These are phyloP conservation scores for Melanotaenia duboulayi DNA, from an alignment of 2,113 vertebrate genomes.

Conservation along the genomic window DNA sequence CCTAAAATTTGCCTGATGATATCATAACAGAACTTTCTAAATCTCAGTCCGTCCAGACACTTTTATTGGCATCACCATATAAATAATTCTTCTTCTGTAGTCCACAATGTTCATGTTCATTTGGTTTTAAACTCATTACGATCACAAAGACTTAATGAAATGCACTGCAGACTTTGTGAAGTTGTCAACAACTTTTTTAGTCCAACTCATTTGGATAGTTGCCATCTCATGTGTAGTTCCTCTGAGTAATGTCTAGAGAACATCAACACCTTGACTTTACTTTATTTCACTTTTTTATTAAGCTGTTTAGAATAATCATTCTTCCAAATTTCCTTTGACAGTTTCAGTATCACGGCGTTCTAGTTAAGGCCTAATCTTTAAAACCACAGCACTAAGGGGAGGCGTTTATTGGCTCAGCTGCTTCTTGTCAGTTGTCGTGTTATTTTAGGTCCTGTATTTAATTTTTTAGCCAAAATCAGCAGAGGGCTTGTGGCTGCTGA, in stretches of 20 bases:
- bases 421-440: conserved; percentile 51
- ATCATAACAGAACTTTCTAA: background rate
- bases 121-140: background rate
- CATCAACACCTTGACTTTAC: background rate
- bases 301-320: background rate
- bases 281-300: background rate
- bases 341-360: background rate
- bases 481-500: conserved; percentile 54
- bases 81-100: background rate
- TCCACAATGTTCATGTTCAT: background rate
- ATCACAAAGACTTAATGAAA: background rate
- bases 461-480: conserved; percentile 74
- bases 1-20: background rate
- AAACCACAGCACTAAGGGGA: conserved; percentile 29
- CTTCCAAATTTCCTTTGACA: background rate
- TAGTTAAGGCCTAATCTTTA: conserved; percentile 1
- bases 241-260: background rate
- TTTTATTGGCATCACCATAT: background rate
- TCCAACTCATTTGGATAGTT: background rate
- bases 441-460: conserved; percentile 67
- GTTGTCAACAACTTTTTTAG: background rate
- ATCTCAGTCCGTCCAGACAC: background rate
- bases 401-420: conserved; percentile 47
- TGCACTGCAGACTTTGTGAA: background rate
- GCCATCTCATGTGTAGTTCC: background rate